A percentile compares a stretch with the other conserved stretches of the same genome.
These are phyloP conservation scores for Epinephelus cyanopodus DNA, from an alignment of 2,113 vertebrate genomes.

Conservation along the genomic window DNA sequence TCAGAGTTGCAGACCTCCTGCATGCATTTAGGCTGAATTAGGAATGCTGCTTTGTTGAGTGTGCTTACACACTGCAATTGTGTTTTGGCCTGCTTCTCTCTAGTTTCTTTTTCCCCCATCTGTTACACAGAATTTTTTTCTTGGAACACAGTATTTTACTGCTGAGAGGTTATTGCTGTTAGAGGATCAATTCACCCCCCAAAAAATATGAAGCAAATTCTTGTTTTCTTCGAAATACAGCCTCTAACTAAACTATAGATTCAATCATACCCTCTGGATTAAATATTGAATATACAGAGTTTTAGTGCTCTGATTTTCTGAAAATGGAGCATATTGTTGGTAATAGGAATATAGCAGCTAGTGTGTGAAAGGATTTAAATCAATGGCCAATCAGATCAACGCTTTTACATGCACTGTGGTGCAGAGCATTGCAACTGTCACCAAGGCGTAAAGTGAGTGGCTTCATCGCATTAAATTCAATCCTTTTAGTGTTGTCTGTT, in stretches of 20 bases:
- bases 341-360: not conserved
- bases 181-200: slow-evolving; percentile 11
- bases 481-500: not conserved
- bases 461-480: not conserved
- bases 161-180: slow-evolving; percentile 37
- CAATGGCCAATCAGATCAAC: not conserved
- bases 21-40: slow-evolving; percentile 38
- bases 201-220: not conserved
- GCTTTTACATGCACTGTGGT: not conserved
- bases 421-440: too few species aligned
- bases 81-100: not conserved
- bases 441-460: not conserved
- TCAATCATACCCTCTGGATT: not conserved
- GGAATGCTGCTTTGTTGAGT: not conserved
- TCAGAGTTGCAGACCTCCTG: not conserved
- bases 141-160: not conserved
- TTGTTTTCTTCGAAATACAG: slow-evolving; percentile 3
- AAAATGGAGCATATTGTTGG: not conserved
- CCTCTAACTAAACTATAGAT: not conserved
- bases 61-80: slow-evolving; percentile 1
- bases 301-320: not conserved
- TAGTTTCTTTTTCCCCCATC: not conserved
- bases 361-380: not conserved
- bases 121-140: slow-evolving; percentile 5
- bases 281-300: not conserved